Evolutionary conservation across 35 echinoderm and acorn worm species (phyloP), one percentile per base, ranked within the genome.

Genomic region (Ptychodera flava): DNA sequence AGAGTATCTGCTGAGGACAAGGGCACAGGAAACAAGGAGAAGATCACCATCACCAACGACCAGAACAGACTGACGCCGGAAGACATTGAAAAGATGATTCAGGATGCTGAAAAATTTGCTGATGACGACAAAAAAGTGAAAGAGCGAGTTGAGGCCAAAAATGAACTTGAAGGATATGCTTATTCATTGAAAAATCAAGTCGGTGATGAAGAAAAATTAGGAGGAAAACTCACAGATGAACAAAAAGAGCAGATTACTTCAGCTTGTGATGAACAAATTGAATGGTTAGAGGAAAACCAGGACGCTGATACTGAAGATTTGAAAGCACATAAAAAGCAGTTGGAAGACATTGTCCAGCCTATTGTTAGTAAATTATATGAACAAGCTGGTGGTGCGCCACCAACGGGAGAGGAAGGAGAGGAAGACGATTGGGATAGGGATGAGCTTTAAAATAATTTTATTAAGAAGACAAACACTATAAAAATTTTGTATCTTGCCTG

Each of bases 1-100:
- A 89, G 92, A 80, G 95, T 97, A 75, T 92, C 92, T 28, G 95
- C 95, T 14, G 95, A 97, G 86, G 95, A 97, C 90, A 97, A 97
- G 79, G 95, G 95, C 87, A 97, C 95, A 34, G 95, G 95, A 37
- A 97, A 93, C 92, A 97, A 97, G 79, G 95, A 97, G 82, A 93
- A 97, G 85, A 97, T 97, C 92, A 97, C 95, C 37, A 97, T 97
- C 81, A 97, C 89, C 36, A 97, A 93, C 32, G 95, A 97, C 83
- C 95, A 97, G 79, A 97, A 97, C 88, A 91, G 95, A 34, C 88
- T 97, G 1, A 94, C 95, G 33, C 95, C 95, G 16, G 92, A 97
- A 37, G 95, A 97, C 82, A 97, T 97, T 36, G 95, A 97, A 86
- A 90, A 90, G 38, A 97, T 97, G 95, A 90, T 97, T 52, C 88